Evolutionary conservation across 2,888 invertebrate genomes (phyloP), one percentile per base, ranked within the genome.

Genomic region (Scotopteryx bipunctaria): DNA sequence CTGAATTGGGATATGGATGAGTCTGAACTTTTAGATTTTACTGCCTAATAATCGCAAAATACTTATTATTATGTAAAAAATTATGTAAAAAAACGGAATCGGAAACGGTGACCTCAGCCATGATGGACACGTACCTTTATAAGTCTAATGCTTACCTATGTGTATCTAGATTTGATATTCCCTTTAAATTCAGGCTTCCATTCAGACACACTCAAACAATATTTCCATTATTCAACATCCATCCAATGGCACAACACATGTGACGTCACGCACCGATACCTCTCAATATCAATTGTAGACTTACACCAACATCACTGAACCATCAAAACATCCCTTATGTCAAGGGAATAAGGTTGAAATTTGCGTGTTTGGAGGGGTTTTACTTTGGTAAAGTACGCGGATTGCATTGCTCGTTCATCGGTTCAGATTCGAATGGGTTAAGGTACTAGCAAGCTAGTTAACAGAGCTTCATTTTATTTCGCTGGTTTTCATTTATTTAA

Each of bases 241-340:
- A 50, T 47, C 38, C 52, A 57, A 55, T 36, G 46, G 38, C 32
- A 59, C 66, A 67, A 62, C 78, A 79, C 67, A 62, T 74, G 76
- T 76, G 76, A 71, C 73, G 59, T 68, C 66, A 73, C 69, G 73
- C 61, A 37, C 68, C 71, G 64, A 74, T 73, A 72, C 73, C 67
- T 73, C 70, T 55, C 70, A 66, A 71, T 73, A 72, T 68, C 71
- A 71, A 70, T 70, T 64, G 56, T 63, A 53, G 55, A 67, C 64
- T 63, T 47, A 62, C 57, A 61, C 59, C 67, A 57, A 59, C 54
- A 5, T 29, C 17, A 54, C 19, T 51, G 49, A 53, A 35, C 53
- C 13, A 1, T 37, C 3, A 2, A 8, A 29, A 17, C 40, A 17
- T 11, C 0, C 33, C 35, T 33, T 70, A 60, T 32, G 0, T 0